Conservation (phyloP, 2,888 invertebrate genomes). For the Teleogryllus oceanicus region DNA sequence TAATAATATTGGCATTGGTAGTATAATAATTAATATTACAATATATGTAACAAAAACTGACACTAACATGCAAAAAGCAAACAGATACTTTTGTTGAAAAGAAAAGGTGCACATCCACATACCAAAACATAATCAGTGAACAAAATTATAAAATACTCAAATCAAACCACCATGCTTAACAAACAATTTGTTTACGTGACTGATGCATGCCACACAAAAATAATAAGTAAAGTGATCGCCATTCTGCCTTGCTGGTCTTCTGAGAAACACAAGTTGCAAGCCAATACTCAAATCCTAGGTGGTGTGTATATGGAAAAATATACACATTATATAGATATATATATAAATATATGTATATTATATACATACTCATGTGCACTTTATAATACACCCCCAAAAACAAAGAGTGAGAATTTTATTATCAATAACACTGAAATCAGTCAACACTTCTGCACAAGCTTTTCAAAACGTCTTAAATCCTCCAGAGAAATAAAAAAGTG, state of each 20-base stretch:
- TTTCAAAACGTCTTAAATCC: slow-evolving; percentile 22
- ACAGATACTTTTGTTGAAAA: background rate
- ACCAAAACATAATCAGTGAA: background rate
- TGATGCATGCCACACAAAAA: slow-evolving; percentile 31
- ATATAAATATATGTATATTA: slow-evolving; percentile 19
- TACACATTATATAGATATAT: slow-evolving; percentile 18
- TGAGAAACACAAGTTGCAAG: slow-evolving; percentile 30
- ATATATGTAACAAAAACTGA: slow-evolving; percentile 4
- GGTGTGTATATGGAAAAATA: slow-evolving; percentile 19
- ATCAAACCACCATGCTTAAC: slow-evolving; percentile 28
- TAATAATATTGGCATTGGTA: background rate
- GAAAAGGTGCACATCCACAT: background rate
- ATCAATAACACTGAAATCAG: slow-evolving; percentile 24
- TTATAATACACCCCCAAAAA: slow-evolving; percentile 22
- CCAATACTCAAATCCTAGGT: slow-evolving; percentile 26
- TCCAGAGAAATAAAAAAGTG: slow-evolving; percentile 23
- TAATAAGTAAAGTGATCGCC: slow-evolving; percentile 23
- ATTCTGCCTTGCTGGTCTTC: slow-evolving; percentile 31
- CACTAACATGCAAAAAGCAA: slow-evolving; percentile 11
- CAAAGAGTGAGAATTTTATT: slow-evolving; percentile 23
- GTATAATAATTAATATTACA: background rate
- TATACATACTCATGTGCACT: slow-evolving; percentile 24
- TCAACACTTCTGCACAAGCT: slow-evolving; percentile 32
- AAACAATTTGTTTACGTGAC: slow-evolving; percentile 21
- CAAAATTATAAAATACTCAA: background rate